Conservation (phyloP, 2,113 vertebrate species). For the Genyomyrus donnyi region DNA sequence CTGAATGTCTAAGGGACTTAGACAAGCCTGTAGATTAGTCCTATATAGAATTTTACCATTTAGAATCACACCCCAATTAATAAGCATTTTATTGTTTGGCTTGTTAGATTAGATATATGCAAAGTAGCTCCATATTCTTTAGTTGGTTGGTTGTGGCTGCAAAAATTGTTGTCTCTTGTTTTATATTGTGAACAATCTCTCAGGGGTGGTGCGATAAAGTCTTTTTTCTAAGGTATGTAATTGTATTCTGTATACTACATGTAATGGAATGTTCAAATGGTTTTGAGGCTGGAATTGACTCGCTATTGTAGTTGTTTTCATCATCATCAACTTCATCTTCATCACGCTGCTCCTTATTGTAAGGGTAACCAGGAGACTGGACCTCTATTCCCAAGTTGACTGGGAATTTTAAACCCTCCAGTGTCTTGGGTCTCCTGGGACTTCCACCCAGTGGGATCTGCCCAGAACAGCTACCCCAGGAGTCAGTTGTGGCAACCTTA, state of each 20-base stretch:
- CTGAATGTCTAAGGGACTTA: background rate
- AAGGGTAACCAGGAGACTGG: background rate
- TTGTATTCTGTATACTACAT: background rate
- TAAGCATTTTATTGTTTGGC: background rate
- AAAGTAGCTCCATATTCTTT: background rate
- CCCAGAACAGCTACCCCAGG: background rate
- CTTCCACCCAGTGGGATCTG: background rate
- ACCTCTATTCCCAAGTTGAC: background rate
- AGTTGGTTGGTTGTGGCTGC: background rate
- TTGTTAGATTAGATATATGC: background rate
- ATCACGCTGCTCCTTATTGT: background rate
- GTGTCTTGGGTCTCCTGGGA: background rate
- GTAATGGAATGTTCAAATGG: background rate
- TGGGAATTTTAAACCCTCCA: background rate
- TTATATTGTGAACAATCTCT: background rate
- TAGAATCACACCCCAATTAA: background rate
- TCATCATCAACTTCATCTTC: background rate
- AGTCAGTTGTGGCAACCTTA: background rate
- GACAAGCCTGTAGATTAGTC: background rate
- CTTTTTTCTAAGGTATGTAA: background rate
- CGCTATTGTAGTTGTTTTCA: background rate
- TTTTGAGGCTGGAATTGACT: background rate
- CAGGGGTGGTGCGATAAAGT: background rate
- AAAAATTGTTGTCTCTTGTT: background rate
- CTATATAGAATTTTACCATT: background rate